Base-by-base conservation (phyloP, 1,140 invertebrate species). In the Asobara japonica region DNA sequence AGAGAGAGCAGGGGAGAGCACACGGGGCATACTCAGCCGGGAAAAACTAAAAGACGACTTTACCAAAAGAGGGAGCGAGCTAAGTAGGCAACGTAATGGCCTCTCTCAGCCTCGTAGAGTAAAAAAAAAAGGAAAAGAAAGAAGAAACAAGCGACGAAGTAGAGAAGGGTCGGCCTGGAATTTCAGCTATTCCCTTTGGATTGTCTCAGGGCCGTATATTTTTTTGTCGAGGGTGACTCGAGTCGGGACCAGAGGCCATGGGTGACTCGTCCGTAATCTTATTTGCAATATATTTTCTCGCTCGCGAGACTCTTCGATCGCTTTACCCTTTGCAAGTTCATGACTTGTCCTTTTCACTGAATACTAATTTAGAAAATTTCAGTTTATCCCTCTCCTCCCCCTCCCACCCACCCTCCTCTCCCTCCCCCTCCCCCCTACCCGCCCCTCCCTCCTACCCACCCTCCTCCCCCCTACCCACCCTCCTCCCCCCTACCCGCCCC, bases 251-350 rank as follows among this genome's bases (percentile, higher is more conserved):
- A 66, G 31, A 33, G 64, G 36, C 29, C 64, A 64, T 7, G 27
- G 61, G 16, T 22, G 64, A 27, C 22, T 33, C 6, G 2, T 20
- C 67, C 73, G 80, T 82, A 85, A 85, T 82, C 84, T 84, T 84
- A 86, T 87, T 86, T 84, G 78, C 81, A 84, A 84, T 85, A 83
- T 82, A 84, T 86, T 82, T 80, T 76, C 74, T 36, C 60, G 60
- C 56, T 72, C 29, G 56, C 29, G 33, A 73, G 61, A 67, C 68
- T 71, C 45, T 56, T 31, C 64, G 29, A 61, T 38, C 61, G 62
- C 30, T 74, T 41, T 30, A 20, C 18, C 20, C 31, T 68, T 56
- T 56, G 51, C 0, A 22, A 27, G 25, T 27, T 10, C 51, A 56
- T 56, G 51, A 56, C 22, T 27, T 56, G 51, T 56, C 51, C 3